Conservation (phyloP, 2,888 invertebrate species). For the Hydroisotoma schaefferi region DNA sequence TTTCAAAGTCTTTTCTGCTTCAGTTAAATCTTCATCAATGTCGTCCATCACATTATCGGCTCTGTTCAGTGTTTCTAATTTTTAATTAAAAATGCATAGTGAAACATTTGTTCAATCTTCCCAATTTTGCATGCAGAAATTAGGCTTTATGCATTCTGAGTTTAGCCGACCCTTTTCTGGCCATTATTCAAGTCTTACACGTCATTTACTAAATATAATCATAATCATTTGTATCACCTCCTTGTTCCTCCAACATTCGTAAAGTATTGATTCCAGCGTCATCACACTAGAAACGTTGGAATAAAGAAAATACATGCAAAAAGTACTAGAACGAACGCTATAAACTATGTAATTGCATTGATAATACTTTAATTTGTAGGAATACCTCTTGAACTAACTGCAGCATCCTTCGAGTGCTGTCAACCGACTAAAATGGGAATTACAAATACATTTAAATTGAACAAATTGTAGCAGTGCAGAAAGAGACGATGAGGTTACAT, state of each 20-base stretch:
- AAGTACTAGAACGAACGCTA: background rate
- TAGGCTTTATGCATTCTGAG: no score
- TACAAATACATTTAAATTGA: no score
- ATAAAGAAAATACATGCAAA: background rate
- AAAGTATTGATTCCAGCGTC: conserved; percentile 9
- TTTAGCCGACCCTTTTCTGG: no score
- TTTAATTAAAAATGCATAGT: background rate
- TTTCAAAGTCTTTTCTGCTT: conserved; percentile 1
- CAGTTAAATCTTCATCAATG: background rate
- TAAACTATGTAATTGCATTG: background rate
- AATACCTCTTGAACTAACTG: conserved; percentile 7
- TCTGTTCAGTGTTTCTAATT: conserved; percentile 1
- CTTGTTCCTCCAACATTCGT: conserved; percentile 7
- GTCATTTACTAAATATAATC: no score
- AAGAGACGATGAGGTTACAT: no score
- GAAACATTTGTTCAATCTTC: background rate
- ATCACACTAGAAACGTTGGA: background rate
- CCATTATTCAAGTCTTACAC: no score
- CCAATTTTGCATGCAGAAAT: background rate
- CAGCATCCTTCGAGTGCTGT: conserved; percentile 10
- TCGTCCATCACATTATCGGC: conserved; percentile 4
- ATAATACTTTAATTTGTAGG: background rate
- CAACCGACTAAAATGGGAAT: conserved; percentile 6
- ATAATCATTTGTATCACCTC: background rate
- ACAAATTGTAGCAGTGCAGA: no score